A percentile compares a stretch with the other conserved stretches of the same genome.
phyloP scores from a whole-genome alignment of 1,140 invertebrate species.

The Adelges cooleyi region DNA sequence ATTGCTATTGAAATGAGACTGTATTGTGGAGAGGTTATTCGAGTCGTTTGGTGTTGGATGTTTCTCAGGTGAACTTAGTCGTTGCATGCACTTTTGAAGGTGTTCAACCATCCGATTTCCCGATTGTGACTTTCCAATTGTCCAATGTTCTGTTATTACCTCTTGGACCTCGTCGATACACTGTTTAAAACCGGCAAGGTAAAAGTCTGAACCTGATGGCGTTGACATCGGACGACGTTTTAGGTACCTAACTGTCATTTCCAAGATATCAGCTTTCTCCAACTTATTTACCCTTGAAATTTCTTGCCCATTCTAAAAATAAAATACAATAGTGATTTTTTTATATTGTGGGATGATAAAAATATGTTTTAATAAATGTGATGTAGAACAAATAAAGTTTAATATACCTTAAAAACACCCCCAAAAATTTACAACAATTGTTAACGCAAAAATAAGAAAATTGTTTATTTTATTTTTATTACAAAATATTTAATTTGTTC shows the following conservation, averaged over 20 bases:
- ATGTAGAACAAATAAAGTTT: too few relatives aligned
- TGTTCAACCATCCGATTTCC: slow-evolving; percentile 30
- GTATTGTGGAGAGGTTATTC: not conserved
- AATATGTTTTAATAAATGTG: too few relatives aligned
- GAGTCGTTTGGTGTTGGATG: not conserved
- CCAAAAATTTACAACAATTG: too few relatives aligned
- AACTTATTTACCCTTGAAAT: slow-evolving; percentile 50
- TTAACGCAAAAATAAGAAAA: too few relatives aligned
- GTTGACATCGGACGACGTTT: slow-evolving; percentile 55
- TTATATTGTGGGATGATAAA: too few relatives aligned
- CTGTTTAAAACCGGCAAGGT: slow-evolving; percentile 48
- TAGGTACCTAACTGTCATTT: slow-evolving; percentile 90
- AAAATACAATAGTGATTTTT: too few relatives aligned
- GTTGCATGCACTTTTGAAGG: slow-evolving; percentile 16
- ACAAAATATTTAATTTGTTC: too few relatives aligned
- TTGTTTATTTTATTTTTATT: too few relatives aligned
- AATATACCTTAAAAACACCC: too few relatives aligned
- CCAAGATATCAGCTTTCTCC: slow-evolving; percentile 93
- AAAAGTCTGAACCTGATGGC: slow-evolving; percentile 56
- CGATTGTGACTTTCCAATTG: not conserved
- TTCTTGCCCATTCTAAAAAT: slow-evolving; percentile 22
- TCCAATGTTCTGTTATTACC: slow-evolving; percentile 12
- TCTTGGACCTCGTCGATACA: slow-evolving; percentile 12
- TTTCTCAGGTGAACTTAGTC: not conserved
- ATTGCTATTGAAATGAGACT: too few relatives aligned